Evolutionary conservation across 2,113 vertebrate species (phyloP).

Genomic region (Synchiropus splendidus): DNA sequence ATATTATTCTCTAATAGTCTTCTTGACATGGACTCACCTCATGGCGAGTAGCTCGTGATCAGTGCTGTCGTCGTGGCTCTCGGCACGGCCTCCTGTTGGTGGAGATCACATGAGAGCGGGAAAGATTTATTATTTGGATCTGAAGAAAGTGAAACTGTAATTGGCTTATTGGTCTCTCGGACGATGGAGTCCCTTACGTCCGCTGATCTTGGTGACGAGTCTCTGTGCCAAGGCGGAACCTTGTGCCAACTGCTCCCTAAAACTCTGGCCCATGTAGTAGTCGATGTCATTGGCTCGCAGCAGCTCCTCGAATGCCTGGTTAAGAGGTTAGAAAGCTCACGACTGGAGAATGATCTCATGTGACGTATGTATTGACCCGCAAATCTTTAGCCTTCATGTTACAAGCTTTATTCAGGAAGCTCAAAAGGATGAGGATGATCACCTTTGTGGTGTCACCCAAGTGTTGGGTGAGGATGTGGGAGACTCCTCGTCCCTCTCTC

Average conservation of each 20-base stretch:
- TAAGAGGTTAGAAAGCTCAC: no score
- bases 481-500: constrained; percentile 77
- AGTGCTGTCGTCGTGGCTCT: constrained; percentile 68
- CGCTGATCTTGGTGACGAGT: constrained; percentile 77
- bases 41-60: constrained; percentile 73
- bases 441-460: constrained; percentile 75
- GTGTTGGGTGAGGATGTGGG: constrained; percentile 81
- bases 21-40: constrained; percentile 65
- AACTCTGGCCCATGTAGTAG: constrained; percentile 92
- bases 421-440: not conserved
- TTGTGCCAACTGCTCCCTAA: constrained; percentile 83
- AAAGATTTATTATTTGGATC: no score
- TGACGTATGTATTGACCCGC: no score
- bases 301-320: constrained; percentile 87
- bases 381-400: no score
- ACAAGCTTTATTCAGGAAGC: not conserved
- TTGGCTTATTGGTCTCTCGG: no score
- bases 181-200: constrained; percentile 59
- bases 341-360: no score
- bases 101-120: constrained; percentile 9
- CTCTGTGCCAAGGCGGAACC: constrained; percentile 75
- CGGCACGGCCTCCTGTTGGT: constrained; percentile 68
- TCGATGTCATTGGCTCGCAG: constrained; percentile 85
- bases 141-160: no score
- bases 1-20: no score